Base-by-base conservation (phyloP, 23 tunicate species). In the Trididemnum clinides region DNA sequence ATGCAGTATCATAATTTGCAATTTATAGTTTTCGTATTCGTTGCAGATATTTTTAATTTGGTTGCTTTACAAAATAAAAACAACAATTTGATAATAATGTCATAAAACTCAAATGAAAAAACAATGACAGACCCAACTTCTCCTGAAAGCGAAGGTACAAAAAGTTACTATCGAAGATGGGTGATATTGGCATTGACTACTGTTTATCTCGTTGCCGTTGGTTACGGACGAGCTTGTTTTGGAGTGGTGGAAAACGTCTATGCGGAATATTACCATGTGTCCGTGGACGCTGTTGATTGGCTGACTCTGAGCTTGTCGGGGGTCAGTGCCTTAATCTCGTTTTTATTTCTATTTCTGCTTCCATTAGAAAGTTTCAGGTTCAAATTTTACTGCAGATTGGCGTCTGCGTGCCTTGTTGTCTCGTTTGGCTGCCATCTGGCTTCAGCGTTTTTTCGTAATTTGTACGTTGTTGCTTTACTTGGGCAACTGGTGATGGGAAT, bases 191-290 rank as follows among this genome's bases (percentile, higher is more conserved):
- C 75, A 34, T 4, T 85, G 32, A 34, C 38, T 23, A 62, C 82
- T 20, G 74, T 59, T 27, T 85, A 37, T 59, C 75, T 85, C 31
- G 25, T 75, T 2, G 74, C 82, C 1, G 75, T 85, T 21, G 89
- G 89, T 7, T 85, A 74, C 58, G 74, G 74, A 33, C 33, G 82
- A 44, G 82, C 89, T 0, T 85, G 89, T 33, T 90, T 90, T 80
- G 95, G 95, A 35, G 90, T 87, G 28, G 88, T 90, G 32, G 88
- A 90, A 80, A 89, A 90, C 64, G 85, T 90, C 4, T 79, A 87
- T 62, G 65, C 90, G 0, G 54, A 29, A 23, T 90, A 85, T 39
- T 90, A 71, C 34, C 25, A 62, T 1, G 90, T 90, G 0, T 36
- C 57, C 26, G 51, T 69, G 19, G 85, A 71, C 26, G 84, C 73